phyloP scores from a whole-genome alignment of 2,888 invertebrate species.

The Anarsia innoxiella region DNA sequence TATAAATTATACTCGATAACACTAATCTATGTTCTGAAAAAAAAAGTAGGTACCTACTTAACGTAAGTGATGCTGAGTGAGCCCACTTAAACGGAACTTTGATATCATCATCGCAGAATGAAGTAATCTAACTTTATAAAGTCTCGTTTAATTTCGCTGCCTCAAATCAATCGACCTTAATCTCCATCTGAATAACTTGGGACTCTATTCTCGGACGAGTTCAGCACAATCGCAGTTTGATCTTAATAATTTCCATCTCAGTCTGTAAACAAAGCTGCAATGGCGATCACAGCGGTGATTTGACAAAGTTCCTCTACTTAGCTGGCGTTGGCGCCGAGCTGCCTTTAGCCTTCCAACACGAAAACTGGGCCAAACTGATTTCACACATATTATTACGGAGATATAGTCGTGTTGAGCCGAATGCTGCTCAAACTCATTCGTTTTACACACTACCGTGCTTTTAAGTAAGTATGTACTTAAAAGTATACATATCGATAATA shows the following conservation, averaged over 20 bases:
- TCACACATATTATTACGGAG: constrained; percentile 1
- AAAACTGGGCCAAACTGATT: constrained; percentile 10
- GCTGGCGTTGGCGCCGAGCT: constrained; percentile 14
- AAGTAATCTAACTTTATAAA: constrained; percentile 11
- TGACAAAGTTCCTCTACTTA: constrained; percentile 52
- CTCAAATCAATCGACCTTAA: constrained; percentile 65
- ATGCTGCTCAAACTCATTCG: too few species aligned
- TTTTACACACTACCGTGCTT: too few species aligned
- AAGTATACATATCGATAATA: too few species aligned
- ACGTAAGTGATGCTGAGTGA: too few species aligned
- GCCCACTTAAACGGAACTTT: too few species aligned
- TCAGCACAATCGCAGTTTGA: constrained; percentile 59
- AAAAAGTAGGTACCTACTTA: too few species aligned
- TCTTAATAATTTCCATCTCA: constrained; percentile 67
- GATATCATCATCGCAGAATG: too few species aligned
- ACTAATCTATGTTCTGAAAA: too few species aligned
- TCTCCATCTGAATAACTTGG: constrained; percentile 62
- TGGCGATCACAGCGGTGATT: constrained; percentile 53
- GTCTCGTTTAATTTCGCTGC: constrained; percentile 46
- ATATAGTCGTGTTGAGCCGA: too few species aligned
- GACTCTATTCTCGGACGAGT: constrained; percentile 51
- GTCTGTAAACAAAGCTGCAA: constrained; percentile 61
- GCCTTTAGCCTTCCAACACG: constrained; percentile 1
- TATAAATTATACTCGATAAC: too few species aligned
- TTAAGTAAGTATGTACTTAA: too few species aligned